Conservation (phyloP, 1,140 invertebrate genomes). For the Cotesia glomerata region DNA sequence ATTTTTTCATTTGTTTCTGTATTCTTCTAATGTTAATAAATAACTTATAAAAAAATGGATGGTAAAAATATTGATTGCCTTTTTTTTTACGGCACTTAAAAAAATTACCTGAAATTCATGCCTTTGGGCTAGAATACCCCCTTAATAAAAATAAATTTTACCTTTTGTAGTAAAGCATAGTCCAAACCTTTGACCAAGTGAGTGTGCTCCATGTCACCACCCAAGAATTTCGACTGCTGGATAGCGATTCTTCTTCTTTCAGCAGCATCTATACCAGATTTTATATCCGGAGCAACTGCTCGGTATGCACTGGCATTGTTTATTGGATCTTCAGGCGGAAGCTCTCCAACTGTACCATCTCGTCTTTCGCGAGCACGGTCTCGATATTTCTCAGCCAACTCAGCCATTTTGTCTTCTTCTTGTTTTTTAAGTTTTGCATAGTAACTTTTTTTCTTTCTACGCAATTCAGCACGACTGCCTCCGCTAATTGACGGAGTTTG, state of each 20-base stretch:
- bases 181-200: slow-evolving; percentile 99
- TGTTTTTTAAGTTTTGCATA: slow-evolving; percentile 95
- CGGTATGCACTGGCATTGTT: slow-evolving; percentile 89
- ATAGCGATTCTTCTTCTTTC: slow-evolving; percentile 94
- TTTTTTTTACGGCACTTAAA: no score
- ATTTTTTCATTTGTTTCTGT: no score
- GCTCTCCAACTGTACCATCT: slow-evolving; percentile 84
- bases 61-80: no score
- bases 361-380: slow-evolving; percentile 93
- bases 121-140: no score
- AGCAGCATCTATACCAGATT: slow-evolving; percentile 93
- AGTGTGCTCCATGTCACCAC: slow-evolving; percentile 99
- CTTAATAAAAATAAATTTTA: slow-evolving; percentile 56
- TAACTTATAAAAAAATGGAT: no score
- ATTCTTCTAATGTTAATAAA: no score
- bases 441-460: slow-evolving; percentile 87
- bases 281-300: slow-evolving; percentile 94
- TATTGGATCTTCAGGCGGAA: slow-evolving; percentile 82
- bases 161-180: slow-evolving; percentile 98
- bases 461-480: slow-evolving; percentile 72
- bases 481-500: slow-evolving; percentile 56
- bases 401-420: slow-evolving; percentile 94
- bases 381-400: slow-evolving; percentile 93
- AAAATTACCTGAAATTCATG: no score
- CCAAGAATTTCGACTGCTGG: slow-evolving; percentile 99